Conservation (phyloP, 2,888 invertebrate genomes). For the Carterocephalus palaemon region DNA sequence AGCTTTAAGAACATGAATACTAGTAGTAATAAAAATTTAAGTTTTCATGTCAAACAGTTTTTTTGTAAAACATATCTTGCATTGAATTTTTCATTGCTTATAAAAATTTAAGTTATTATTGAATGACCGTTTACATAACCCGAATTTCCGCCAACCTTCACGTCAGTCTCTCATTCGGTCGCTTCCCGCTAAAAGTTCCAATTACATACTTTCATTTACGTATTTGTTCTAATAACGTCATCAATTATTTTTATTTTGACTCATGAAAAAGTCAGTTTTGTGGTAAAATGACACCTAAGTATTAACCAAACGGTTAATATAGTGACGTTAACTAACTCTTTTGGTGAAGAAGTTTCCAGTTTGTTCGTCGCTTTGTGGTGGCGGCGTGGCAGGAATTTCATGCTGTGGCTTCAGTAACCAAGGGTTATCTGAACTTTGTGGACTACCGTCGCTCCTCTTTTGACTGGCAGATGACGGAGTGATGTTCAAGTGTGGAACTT, state of each 20-base stretch:
- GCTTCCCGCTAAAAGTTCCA: conserved; percentile 39
- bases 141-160: conserved; percentile 3
- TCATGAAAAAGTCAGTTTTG: conserved; percentile 54
- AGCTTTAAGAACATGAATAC: too few species aligned
- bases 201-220: conserved; percentile 46
- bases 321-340: conserved; percentile 50
- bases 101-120: too few species aligned
- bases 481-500: conserved; percentile 59
- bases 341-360: conserved; percentile 62
- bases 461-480: conserved; percentile 57
- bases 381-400: conserved; percentile 69
- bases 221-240: conserved; percentile 45
- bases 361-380: conserved; percentile 58
- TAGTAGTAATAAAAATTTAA: too few species aligned
- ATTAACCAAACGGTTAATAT: conserved; percentile 26
- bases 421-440: conserved; percentile 48
- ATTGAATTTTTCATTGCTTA: too few species aligned
- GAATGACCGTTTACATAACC: conserved; percentile 1
- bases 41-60: too few species aligned
- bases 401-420: conserved; percentile 65
- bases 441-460: conserved; percentile 46
- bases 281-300: conserved; percentile 59
- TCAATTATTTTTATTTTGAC: conserved; percentile 64
- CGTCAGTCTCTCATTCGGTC: conserved; percentile 22
- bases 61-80: too few species aligned